Percentiles rank a stretch among this genome's conserved stretches.
Evolutionary conservation across 2,113 vertebrate genomes (phyloP).

Genomic region (Ophiodon elongatus): DNA sequence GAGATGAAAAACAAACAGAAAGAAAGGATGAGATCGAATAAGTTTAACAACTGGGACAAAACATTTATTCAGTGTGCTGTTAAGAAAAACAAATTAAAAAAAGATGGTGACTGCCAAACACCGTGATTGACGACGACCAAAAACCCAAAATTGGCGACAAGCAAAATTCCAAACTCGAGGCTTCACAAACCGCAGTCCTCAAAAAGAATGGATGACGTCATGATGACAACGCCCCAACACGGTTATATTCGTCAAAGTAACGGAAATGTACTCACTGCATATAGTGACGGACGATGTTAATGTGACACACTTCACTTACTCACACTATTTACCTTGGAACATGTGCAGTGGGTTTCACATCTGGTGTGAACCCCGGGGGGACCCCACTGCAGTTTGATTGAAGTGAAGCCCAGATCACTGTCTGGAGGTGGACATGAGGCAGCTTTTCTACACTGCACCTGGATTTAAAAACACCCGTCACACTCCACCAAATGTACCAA

Average conservation of each 20-base stretch:
- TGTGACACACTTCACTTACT: constrained; percentile 10
- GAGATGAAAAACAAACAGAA: not conserved
- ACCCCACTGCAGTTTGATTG: constrained; percentile 43
- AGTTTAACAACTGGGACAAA: not conserved
- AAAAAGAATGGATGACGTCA: not conserved
- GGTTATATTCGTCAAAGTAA: not conserved
- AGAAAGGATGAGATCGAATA: not conserved
- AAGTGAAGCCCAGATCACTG: constrained; percentile 48
- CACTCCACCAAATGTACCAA: constrained; percentile 44
- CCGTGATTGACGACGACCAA: not conserved
- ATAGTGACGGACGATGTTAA: constrained; percentile 13
- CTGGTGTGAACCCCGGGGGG: constrained; percentile 44
- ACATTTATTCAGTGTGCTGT: not conserved
- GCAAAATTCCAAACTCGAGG: too few relatives aligned
- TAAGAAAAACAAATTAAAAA: too few relatives aligned
- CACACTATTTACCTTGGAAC: constrained; percentile 29
- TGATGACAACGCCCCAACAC: not conserved
- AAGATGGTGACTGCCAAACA: not conserved
- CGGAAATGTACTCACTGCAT: not conserved
- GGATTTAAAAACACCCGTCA: constrained; percentile 70
- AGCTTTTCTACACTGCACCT: constrained; percentile 55
- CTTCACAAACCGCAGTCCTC: not conserved
- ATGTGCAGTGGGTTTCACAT: constrained; percentile 47
- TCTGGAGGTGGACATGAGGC: constrained; percentile 44
- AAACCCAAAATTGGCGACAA: not conserved